Conservation (phyloP, 2,888 invertebrate genomes). For the Calephelis perditalis region DNA sequence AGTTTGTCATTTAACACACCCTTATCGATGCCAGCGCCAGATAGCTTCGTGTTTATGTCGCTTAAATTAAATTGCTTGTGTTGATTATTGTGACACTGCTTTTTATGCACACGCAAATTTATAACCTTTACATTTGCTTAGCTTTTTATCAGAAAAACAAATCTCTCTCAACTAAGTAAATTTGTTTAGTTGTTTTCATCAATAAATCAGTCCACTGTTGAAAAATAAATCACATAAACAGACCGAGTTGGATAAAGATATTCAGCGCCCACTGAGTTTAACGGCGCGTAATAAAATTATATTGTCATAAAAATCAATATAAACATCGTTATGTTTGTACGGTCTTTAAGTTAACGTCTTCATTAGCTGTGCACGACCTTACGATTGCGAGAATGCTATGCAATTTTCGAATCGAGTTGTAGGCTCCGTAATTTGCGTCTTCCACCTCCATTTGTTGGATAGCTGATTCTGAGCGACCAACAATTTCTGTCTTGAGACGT, state of each 20-base stretch:
- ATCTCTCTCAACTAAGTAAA: neutral
- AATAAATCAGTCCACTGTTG: conserved; percentile 34
- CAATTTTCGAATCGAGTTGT: conserved; percentile 61
- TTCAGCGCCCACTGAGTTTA: conserved; percentile 42
- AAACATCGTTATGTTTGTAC: conserved; percentile 54
- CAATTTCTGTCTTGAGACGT: conserved; percentile 49
- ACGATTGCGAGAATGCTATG: conserved; percentile 52
- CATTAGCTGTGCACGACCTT: conserved; percentile 68
- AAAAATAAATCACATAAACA: conserved; percentile 25
- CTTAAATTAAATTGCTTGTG: conserved; percentile 70
- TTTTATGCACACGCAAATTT: conserved; percentile 61
- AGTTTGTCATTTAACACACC: conserved; percentile 73
- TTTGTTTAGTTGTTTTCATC: conserved; percentile 38
- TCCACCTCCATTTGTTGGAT: conserved; percentile 60
- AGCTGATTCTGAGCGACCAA: conserved; percentile 55
- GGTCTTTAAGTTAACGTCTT: conserved; percentile 70
- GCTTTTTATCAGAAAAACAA: neutral
- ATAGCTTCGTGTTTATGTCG: conserved; percentile 71
- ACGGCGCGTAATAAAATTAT: conserved; percentile 54
- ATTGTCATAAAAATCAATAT: conserved; percentile 70
- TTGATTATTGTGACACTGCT: conserved; percentile 68
- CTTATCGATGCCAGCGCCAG: conserved; percentile 71
- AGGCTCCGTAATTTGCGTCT: conserved; percentile 63
- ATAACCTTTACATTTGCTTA: conserved; percentile 41
- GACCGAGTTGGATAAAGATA: conserved; percentile 25